Conservation (phyloP, 2,797 vertebrate genomes). For the Crocodylus rhombifer region DNA sequence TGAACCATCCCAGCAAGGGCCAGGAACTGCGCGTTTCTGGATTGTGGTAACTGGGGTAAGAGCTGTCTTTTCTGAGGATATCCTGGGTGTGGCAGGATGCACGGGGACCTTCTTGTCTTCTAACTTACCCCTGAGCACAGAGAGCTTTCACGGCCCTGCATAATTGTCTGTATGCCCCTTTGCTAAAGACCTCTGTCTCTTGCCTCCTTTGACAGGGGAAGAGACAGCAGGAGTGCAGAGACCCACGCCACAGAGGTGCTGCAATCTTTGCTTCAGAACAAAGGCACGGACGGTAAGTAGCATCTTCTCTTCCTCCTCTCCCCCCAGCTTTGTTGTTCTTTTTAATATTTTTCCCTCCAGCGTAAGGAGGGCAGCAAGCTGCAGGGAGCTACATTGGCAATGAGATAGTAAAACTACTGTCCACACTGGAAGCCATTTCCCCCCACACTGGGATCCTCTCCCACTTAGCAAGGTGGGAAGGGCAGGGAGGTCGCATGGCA, state of each 20-base stretch:
- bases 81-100: neutral
- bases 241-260: neutral
- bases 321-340: neutral
- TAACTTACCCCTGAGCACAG: neutral
- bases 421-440: too few species aligned
- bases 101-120: neutral
- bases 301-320: fast-evolving
- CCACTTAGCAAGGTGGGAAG: neutral
- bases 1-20: neutral
- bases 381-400: neutral
- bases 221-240: constrained; percentile 46
- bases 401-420: neutral
- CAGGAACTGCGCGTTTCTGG: neutral
- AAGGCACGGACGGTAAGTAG: constrained; percentile 62
- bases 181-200: neutral
- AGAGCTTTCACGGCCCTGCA: fast-evolving
- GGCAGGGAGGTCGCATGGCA: neutral
- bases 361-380: neutral
- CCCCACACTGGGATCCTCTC: neutral
- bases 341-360: neutral
- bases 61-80: neutral
- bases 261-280: constrained; percentile 11
- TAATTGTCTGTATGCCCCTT: fast-evolving
- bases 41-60: neutral
- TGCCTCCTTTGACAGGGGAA: constrained; percentile 44